Base-by-base conservation (phyloP, 2,888 invertebrate genomes). In the Matsumyia berberina region DNA sequence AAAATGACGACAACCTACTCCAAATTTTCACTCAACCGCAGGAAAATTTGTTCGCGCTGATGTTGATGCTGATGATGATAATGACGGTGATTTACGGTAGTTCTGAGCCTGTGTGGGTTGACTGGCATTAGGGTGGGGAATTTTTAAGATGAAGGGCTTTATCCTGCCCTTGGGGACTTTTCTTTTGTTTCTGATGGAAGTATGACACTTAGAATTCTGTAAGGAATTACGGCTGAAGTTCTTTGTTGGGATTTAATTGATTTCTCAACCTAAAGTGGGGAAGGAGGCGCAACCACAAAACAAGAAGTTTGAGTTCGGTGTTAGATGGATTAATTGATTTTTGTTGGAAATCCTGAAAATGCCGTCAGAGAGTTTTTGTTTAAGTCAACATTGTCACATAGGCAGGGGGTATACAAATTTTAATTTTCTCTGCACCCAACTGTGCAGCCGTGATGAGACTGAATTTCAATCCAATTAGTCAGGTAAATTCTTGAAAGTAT, bases 191-290 rank as follows among this genome's bases (percentile, higher is more conserved):
- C n/a, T 11, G n/a, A 55, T 55, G 42, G 24, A 55, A 55, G 31
- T 9, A 24, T 24, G 24, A 24, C 24, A 24, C 24, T 24, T 24
- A 17, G 24, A 51, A 12, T 35, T 66, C 37, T 15, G 29, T 39
- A 24, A 19, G 2, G 12, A 39, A 46, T 62, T 62, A 19, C 62
- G 5, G 17, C 2, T 33, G 3, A 37, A 37, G 37, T 66, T 35
- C 9, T 24, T 53, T 24, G 51, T 24, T 42, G 19, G 8, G 44
- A 55, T 55, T 60, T 69, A 69, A 69, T 55, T 69, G 67, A 69
- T 55, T 33, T 42, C 39, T 17, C n/a, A 0, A 8, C 1, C 2
- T 11, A 7, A 33, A n/a, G 15, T 5, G 9, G 46, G 17, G 4
- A 19, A n/a, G n/a, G n/a, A n/a, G n/a, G n/a, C 4, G 19, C 7